These are phyloP conservation scores for Campylomormyrus tamandua DNA, from an alignment of 2,113 vertebrate species.

Conservation along the genomic window DNA sequence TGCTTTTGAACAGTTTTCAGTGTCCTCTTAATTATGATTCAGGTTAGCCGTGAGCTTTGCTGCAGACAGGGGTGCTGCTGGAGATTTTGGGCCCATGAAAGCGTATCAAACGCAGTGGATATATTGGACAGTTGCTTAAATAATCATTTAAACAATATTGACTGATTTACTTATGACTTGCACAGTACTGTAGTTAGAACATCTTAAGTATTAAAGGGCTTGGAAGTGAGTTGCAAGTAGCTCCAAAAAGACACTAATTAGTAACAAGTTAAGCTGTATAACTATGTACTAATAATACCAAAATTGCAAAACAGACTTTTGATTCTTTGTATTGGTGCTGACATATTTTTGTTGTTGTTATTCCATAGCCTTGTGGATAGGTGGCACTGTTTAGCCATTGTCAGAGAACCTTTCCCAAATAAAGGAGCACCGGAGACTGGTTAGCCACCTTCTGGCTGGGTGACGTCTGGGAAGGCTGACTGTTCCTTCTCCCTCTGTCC, in stretches of 20 bases:
- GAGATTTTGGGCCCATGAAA: too few relatives aligned
- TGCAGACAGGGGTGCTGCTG: not conserved
- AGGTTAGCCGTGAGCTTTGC: not conserved
- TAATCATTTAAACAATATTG: not conserved
- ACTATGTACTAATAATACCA: not conserved
- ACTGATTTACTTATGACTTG: not conserved
- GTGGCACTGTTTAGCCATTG: not conserved
- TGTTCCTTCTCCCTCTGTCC: not conserved
- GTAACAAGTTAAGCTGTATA: not conserved
- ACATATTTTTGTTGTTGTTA: not conserved
- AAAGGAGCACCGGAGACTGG: not conserved
- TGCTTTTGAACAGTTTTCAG: not conserved
- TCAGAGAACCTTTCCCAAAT: not conserved
- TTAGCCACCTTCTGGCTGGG: not conserved
- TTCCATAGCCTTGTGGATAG: not conserved
- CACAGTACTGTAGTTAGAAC: not conserved
- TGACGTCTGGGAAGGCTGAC: not conserved
- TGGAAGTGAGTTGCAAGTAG: not conserved
- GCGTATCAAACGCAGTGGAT: not conserved
- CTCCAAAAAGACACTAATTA: not conserved
- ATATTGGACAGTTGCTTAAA: not conserved
- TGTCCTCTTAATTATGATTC: not conserved
- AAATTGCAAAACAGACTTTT: not conserved
- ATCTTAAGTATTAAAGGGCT: not conserved
- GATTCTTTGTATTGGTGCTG: not conserved